These are phyloP conservation scores for Polyommatus icarus DNA, from an alignment of 2,888 invertebrate species.

Conservation along the genomic window DNA sequence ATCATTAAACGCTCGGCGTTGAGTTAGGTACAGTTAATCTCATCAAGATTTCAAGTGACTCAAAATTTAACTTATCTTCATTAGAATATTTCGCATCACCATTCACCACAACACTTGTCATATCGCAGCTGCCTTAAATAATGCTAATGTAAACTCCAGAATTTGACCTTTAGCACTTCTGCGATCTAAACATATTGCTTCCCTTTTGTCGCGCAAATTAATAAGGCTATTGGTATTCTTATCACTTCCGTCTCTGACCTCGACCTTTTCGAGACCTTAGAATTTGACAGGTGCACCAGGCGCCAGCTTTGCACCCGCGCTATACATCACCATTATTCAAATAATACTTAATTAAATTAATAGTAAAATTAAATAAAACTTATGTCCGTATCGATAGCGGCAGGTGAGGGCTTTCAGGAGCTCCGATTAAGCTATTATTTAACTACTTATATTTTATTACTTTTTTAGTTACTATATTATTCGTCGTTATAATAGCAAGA, in stretches of 20 bases:
- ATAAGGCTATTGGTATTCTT: not conserved
- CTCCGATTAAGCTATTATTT: conserved; percentile 11
- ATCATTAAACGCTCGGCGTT: not conserved
- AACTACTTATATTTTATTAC: conserved; percentile 24
- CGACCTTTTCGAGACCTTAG: conserved; percentile 22
- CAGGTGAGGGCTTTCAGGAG: conserved; percentile 18
- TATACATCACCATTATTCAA: conserved; percentile 25
- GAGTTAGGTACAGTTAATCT: too few species aligned
- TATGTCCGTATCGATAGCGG: conserved; percentile 5
- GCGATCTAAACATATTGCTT: not conserved
- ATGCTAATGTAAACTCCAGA: not conserved
- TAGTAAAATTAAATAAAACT: conserved; percentile 20
- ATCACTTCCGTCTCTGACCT: conserved; percentile 20
- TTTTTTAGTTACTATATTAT: conserved; percentile 18
- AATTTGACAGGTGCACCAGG: conserved; percentile 22
- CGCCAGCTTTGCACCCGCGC: not conserved
- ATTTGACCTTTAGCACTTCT: not conserved
- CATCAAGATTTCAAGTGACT: not conserved
- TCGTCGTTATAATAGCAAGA: not conserved
- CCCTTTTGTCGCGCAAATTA: conserved; percentile 13
- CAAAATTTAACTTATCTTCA: not conserved
- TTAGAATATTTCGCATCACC: not conserved
- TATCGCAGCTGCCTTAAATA: not conserved
- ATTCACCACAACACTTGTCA: not conserved
- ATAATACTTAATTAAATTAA: conserved; percentile 30